Percentiles rank a stretch among this genome's conserved stretches.
These are phyloP conservation scores for Aplidium turbinatum DNA, from an alignment of 23 tunicate species.

Conservation along the genomic window DNA sequence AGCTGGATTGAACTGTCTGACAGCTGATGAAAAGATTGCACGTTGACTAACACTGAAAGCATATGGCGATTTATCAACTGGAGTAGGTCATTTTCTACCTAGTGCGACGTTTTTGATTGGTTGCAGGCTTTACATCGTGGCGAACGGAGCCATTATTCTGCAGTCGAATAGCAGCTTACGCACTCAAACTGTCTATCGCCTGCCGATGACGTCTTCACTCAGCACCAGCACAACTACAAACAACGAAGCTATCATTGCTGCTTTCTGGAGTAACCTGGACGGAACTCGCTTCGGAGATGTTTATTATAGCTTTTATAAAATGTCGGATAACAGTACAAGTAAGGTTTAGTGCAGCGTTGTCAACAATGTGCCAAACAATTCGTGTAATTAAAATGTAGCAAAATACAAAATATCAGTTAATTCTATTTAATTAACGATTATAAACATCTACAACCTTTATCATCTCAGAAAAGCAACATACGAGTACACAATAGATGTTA, in stretches of 20 bases:
- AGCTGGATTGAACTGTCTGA: too few species aligned
- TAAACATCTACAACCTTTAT: too few species aligned
- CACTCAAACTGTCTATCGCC: neutral
- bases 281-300: neutral
- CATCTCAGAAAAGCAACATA: too few species aligned
- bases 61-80: too few species aligned
- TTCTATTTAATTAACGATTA: too few species aligned
- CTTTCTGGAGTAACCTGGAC: constrained; percentile 10
- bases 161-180: neutral
- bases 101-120: neutral
- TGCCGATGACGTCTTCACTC: neutral
- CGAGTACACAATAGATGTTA: too few species aligned
- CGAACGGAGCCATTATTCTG: constrained; percentile 17
- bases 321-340: constrained; percentile 1
- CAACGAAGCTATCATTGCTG: constrained; percentile 2
- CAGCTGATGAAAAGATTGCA: too few species aligned
- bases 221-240: neutral
- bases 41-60: too few species aligned
- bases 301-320: neutral
- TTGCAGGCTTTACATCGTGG: constrained; percentile 8
- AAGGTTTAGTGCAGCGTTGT: neutral
- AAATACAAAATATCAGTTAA: too few species aligned
- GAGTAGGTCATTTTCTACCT: too few species aligned
- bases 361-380: too few species aligned
- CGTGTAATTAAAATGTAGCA: too few species aligned